Conservation (phyloP, 2,888 invertebrate genomes). For the Chromoteleia sp. region DNA sequence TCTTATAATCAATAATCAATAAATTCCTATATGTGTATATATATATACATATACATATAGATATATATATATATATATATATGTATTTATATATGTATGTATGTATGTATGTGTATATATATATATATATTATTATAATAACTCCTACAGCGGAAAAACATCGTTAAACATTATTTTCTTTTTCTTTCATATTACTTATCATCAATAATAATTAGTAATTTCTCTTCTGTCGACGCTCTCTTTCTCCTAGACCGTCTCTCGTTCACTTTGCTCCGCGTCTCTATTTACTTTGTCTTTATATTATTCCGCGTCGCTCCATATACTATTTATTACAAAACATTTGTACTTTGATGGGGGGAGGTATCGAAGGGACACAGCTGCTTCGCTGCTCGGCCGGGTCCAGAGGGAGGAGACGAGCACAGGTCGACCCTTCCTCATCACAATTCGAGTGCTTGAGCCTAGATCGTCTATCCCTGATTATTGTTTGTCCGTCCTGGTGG, state of each 20-base stretch:
- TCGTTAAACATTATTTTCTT: slow-evolving; percentile 81
- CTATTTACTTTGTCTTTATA: slow-evolving; percentile 73
- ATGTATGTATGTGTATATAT: slow-evolving; percentile 69
- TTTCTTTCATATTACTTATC: slow-evolving; percentile 74
- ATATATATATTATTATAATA: slow-evolving; percentile 76
- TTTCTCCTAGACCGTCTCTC: slow-evolving; percentile 48
- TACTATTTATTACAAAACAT: slow-evolving; percentile 83
- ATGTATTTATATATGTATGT: slow-evolving; percentile 56
- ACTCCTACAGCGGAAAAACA: slow-evolving; percentile 83
- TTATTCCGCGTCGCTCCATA: slow-evolving; percentile 80
- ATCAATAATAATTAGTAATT: slow-evolving; percentile 78
- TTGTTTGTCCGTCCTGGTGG: slow-evolving; percentile 39
- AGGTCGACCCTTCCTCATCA: slow-evolving; percentile 35
- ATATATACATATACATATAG: slow-evolving; percentile 56
- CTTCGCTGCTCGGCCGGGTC: slow-evolving; percentile 68
- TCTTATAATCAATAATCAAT: slow-evolving; percentile 71
- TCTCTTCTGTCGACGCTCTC: slow-evolving; percentile 69
- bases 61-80: slow-evolving; percentile 56
- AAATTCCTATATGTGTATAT: slow-evolving; percentile 69
- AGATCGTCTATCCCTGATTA: slow-evolving; percentile 50
- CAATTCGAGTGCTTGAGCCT: slow-evolving; percentile 51
- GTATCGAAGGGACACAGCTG: slow-evolving; percentile 81
- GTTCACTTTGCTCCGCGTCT: slow-evolving; percentile 61
- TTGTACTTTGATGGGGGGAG: slow-evolving; percentile 84
- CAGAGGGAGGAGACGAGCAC: slow-evolving; percentile 39